Evolutionary conservation across 2,113 vertebrate genomes (phyloP), one percentile per base, ranked within the genome.

Genomic region (Turnix velox): DNA sequence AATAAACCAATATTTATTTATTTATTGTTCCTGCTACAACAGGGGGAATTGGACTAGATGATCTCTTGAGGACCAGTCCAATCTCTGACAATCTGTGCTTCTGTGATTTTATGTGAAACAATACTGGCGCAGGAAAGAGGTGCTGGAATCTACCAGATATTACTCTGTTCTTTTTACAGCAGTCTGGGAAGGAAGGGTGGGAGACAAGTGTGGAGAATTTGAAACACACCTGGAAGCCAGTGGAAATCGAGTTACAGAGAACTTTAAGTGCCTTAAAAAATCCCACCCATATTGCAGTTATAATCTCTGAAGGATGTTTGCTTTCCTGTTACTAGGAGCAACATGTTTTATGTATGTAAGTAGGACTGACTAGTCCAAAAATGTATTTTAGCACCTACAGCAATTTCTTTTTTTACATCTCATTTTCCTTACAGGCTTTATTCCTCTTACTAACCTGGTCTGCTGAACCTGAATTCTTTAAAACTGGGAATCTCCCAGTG

Each of bases 251-350:
- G 18, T 86, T 92, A 71, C 49, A 69, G 31, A 43, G 14, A 40
- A 71, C n/a, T 85, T 72, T 45, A 54, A 79, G 28, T 6, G 27
- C 42, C 76, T 84, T 83, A 33, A 4, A 87, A 79, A 94, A 80
- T 91, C 78, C 62, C 49, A 71, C 75, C 31, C 62, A 66, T 61
- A 58, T 3, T 69, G 48, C 22, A 58, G 17, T 65, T 82, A 45
- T 27, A 57, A 0, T 19, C 12, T 69, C 30, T 30, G 54, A 25
- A 73, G 54, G 12, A 42, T 73, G 31, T 89, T 89, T 89, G 69
- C 37, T 94, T 90, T 91, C 48, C 58, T 87, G 84, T 93, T 85
- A 39, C 96, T 51, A 93, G 8, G 62, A 90, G 62, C 39, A 83
- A 87, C 23, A 12, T 8, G 2, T 61, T 69, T 73, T 76, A 78